Conservation (phyloP, 2,113 vertebrate genomes). For the Gavialis gangeticus region DNA sequence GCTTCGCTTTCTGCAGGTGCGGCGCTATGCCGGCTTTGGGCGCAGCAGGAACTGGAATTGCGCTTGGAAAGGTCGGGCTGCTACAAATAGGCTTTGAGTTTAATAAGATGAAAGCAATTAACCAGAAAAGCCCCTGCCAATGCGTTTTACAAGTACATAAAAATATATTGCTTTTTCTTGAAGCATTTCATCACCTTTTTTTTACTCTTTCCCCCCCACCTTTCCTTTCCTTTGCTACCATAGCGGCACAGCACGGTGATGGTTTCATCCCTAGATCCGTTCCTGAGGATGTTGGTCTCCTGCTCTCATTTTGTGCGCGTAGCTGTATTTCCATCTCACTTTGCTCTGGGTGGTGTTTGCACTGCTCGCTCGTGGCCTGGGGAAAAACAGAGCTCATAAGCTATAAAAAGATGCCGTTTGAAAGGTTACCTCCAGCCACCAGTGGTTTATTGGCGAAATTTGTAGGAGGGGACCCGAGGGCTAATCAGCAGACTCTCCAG, state of each 20-base stretch:
- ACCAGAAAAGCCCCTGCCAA: conserved; percentile 55
- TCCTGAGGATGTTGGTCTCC: conserved; percentile 37
- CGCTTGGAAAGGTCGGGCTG: conserved; percentile 32
- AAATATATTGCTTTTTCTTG: conserved; percentile 68
- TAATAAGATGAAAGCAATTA: conserved; percentile 74
- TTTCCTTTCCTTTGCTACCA: conserved; percentile 35
- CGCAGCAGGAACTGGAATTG: conserved; percentile 16
- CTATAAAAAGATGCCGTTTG: conserved; percentile 33
- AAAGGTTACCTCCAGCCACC: conserved; percentile 29
- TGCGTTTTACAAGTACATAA: conserved; percentile 67
- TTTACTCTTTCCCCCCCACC: neutral
- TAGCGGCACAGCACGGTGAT: conserved; percentile 17
- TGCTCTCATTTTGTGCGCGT: neutral
- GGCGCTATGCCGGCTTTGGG: conserved; percentile 18
- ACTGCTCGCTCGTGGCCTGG: conserved; percentile 25
- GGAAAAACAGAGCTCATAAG: conserved; percentile 29
- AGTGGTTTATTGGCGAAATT: neutral
- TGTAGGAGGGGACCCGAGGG: conserved; percentile 15
- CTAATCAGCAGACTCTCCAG: conserved; percentile 47
- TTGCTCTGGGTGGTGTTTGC: conserved; percentile 6
- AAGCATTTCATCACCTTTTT: conserved; percentile 44
- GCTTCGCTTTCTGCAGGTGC: conserved; percentile 42
- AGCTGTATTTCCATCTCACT: neutral
- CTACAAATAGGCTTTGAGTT: conserved; percentile 58
- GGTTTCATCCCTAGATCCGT: conserved; percentile 25